These are phyloP conservation scores for Montipora cactus DNA, from an alignment of 64 coral and sea anemone genomes.

Conservation along the genomic window DNA sequence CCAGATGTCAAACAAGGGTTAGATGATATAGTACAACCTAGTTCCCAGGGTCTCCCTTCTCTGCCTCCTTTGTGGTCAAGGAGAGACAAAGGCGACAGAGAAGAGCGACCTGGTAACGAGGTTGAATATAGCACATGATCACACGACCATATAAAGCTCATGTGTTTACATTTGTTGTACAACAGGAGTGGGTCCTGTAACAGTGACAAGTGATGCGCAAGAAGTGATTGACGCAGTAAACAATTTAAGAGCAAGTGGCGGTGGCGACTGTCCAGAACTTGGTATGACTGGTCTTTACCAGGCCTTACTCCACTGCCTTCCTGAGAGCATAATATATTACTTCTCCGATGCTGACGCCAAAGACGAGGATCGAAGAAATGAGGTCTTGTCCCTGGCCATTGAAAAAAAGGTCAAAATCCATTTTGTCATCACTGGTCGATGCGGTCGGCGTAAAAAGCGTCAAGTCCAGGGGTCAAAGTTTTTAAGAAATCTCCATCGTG, in stretches of 20 bases:
- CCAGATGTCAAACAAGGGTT: too few relatives aligned
- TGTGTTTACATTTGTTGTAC: not conserved
- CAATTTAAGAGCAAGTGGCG: conserved; percentile 21
- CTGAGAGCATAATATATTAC: conserved; percentile 57
- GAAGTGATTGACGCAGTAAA: conserved; percentile 69
- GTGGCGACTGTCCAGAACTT: conserved; percentile 81
- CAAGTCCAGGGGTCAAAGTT: not conserved
- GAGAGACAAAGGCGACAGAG: too few relatives aligned
- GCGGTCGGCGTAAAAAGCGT: conserved; percentile 37
- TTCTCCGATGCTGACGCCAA: conserved; percentile 70
- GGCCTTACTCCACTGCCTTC: conserved; percentile 63
- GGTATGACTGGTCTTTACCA: conserved; percentile 67
- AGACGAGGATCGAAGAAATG: conserved; percentile 15
- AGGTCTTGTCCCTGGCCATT: conserved; percentile 53
- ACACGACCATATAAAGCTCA: not conserved
- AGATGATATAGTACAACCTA: too few relatives aligned
- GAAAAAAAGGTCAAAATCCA: conserved; percentile 44
- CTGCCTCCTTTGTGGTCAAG: too few relatives aligned
- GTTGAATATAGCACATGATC: too few relatives aligned
- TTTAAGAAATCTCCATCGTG: not conserved
- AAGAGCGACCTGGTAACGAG: too few relatives aligned
- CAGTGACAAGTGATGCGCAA: conserved; percentile 57
- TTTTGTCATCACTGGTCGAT: conserved; percentile 48
- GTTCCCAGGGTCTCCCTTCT: too few relatives aligned
- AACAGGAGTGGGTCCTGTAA: conserved; percentile 69